Conservation (phyloP, 1,140 invertebrate species). For the Ephestia elutella region DNA sequence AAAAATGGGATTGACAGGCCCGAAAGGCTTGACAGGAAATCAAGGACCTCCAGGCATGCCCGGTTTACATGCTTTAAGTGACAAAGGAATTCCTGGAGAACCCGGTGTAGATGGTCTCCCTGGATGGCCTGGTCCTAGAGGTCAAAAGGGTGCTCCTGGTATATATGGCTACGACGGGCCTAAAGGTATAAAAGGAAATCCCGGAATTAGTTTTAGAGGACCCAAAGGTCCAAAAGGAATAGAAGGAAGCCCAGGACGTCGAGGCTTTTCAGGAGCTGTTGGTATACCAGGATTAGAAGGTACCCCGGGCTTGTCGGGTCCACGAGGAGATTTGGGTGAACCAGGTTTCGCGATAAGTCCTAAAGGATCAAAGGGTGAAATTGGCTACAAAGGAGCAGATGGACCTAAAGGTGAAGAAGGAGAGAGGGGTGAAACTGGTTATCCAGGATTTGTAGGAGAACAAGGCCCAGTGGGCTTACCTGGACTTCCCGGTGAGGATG, state of each 20-base stretch:
- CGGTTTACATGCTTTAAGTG: slow-evolving; percentile 76
- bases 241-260: slow-evolving; percentile 64
- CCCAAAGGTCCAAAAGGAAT: slow-evolving; percentile 74
- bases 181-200: slow-evolving; percentile 75
- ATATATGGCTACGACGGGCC: slow-evolving; percentile 79
- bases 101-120: slow-evolving; percentile 77
- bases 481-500: slow-evolving; percentile 78
- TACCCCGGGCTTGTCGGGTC: slow-evolving; percentile 67
- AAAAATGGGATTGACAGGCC: slow-evolving; percentile 71
- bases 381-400: slow-evolving; percentile 43
- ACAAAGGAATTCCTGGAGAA: slow-evolving; percentile 74
- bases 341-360: slow-evolving; percentile 64
- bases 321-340: slow-evolving; percentile 75
- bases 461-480: slow-evolving; percentile 69
- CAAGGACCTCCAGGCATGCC: slow-evolving; percentile 78
- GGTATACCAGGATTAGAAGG: slow-evolving; percentile 69
- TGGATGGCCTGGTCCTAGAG: slow-evolving; percentile 77
- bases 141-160: slow-evolving; percentile 82
- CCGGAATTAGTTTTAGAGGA: slow-evolving; percentile 76
- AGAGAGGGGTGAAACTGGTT: slow-evolving; percentile 42
- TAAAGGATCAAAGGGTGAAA: slow-evolving; percentile 65
- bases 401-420: slow-evolving; percentile 43
- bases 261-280: slow-evolving; percentile 59
- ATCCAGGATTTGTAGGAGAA: slow-evolving; percentile 37
- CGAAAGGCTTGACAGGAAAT: slow-evolving; percentile 77